Evolutionary conservation across 1,140 invertebrate species (phyloP), one percentile per base, ranked within the genome.

Genomic region (Drosophila busckii): DNA sequence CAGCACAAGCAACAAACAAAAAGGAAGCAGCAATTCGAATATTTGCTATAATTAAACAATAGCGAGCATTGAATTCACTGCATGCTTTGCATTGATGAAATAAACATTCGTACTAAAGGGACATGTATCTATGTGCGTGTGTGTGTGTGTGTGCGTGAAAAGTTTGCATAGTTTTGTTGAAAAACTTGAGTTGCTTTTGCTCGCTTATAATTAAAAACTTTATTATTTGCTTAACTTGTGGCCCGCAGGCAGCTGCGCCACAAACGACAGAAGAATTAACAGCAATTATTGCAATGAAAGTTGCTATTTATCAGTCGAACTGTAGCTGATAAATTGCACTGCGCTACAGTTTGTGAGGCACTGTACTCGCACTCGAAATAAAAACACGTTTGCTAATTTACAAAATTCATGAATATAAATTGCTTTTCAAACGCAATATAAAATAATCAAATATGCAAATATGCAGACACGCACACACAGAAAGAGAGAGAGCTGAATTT

Each of bases 191-290:
- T 37, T 60, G 41, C 60, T 66, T 63, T 32, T 31, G 6, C 35
- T 7, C 22, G 73, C 75, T 82, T 80, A 80, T 80, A 80, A 82
- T 82, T 82, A 82, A 68, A 82, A 80, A 80, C 75, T 80, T 80
- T 82, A 80, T 82, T 80, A 82, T 80, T 82, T 80, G 73, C 45
- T 73, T 58, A 65, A 80, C 54, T 82, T 73, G n/a, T 71, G 68
- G 64, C 73, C 73, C 75, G 75, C 75, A 82, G 73, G 75, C 75
- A 82, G 73, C 69, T 82, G 75, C 56, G 73, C 75, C 73, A 69
- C 69, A 71, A 82, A 73, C 73, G 68, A 65, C 63, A 80, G 53
- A 56, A 73, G 59, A 71, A 71, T 82, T 73, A 68, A 56, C 75
- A 82, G 37, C 63, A 78, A 80, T 78, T 80, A 78, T 78, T 75